Evolutionary conservation across 2,797 vertebrate genomes (phyloP).

Genomic region (Glossophaga mutica): DNA sequence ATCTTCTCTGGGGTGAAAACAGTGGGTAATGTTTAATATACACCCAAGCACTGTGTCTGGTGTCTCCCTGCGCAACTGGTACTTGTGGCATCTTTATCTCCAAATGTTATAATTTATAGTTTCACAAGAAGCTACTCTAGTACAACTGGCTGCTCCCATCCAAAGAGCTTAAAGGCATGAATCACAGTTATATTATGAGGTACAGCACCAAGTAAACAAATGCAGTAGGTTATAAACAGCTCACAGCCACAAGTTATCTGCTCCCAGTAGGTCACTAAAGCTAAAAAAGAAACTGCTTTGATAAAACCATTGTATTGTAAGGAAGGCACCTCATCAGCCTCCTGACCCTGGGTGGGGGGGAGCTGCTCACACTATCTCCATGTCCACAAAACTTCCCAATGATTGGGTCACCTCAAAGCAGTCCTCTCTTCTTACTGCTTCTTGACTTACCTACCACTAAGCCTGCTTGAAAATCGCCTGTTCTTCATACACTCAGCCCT

Average conservation of each 20-base stretch:
- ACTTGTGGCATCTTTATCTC: background rate
- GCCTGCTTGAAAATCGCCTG: background rate
- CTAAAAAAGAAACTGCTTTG: background rate
- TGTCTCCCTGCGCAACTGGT: background rate
- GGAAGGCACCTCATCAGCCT: background rate
- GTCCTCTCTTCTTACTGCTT: background rate
- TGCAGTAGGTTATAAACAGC: background rate
- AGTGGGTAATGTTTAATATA: background rate
- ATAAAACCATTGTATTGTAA: background rate
- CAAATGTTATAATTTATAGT: background rate
- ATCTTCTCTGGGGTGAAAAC: background rate
- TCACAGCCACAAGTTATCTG: background rate
- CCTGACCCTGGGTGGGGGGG: background rate
- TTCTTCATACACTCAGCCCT: background rate
- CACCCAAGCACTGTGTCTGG: background rate
- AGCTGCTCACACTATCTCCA: background rate
- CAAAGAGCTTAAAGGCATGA: background rate
- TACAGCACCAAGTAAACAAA: background rate
- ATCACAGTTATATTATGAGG: background rate
- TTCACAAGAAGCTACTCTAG: background rate
- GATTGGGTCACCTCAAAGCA: background rate
- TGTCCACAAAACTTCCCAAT: background rate
- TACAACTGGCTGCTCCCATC: background rate
- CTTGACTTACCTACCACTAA: background rate
- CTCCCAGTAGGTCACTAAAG: background rate